Percentiles rank a stretch among this genome's conserved stretches.
Conservation (phyloP, 2,797 vertebrate genomes). For the Melanotaenia parkinsoni region DNA sequence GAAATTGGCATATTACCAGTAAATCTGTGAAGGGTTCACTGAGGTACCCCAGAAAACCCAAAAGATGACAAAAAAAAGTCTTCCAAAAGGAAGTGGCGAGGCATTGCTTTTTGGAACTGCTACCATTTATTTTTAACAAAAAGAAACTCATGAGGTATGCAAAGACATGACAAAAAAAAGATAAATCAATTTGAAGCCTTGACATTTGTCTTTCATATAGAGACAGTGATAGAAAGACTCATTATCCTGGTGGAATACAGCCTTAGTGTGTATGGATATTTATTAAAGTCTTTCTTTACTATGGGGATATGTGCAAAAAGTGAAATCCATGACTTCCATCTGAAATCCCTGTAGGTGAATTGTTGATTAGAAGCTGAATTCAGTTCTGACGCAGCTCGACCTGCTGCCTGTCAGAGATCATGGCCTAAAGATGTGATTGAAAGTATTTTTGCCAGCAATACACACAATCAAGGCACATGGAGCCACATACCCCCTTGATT, state of each 20-base stretch:
- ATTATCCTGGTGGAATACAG: slow-evolving; percentile 16
- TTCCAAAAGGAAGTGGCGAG: slow-evolving; percentile 29
- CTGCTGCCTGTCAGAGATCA: slow-evolving; percentile 58
- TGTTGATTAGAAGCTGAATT: slow-evolving; percentile 38
- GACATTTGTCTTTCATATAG: slow-evolving; percentile 49
- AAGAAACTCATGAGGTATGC: slow-evolving; percentile 27
- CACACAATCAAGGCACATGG: slow-evolving; percentile 7
- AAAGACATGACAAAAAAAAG: slow-evolving; percentile 30
- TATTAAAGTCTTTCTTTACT: slow-evolving; percentile 28
- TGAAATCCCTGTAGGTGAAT: slow-evolving; percentile 48
- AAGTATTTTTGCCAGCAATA: slow-evolving; percentile 54
- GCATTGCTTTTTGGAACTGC: slow-evolving; percentile 24
- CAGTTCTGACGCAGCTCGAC: slow-evolving; percentile 53
- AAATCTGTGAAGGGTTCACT: slow-evolving; percentile 34
- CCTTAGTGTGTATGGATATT: slow-evolving; percentile 31
- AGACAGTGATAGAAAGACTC: slow-evolving; percentile 22
- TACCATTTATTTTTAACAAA: slow-evolving; percentile 36
- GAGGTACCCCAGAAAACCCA: slow-evolving; percentile 20
- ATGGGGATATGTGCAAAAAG: slow-evolving; percentile 41
- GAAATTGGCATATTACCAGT: slow-evolving; percentile 35
- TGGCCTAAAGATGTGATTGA: slow-evolving; percentile 42
- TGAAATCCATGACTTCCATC: slow-evolving; percentile 34
- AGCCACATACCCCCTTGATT: slow-evolving; percentile 42
- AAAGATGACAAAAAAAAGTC: slow-evolving; percentile 27
- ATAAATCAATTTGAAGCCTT: slow-evolving; percentile 44